Evolutionary conservation across 2,888 invertebrate species (phyloP).

Genomic region (Melanotus villosus): DNA sequence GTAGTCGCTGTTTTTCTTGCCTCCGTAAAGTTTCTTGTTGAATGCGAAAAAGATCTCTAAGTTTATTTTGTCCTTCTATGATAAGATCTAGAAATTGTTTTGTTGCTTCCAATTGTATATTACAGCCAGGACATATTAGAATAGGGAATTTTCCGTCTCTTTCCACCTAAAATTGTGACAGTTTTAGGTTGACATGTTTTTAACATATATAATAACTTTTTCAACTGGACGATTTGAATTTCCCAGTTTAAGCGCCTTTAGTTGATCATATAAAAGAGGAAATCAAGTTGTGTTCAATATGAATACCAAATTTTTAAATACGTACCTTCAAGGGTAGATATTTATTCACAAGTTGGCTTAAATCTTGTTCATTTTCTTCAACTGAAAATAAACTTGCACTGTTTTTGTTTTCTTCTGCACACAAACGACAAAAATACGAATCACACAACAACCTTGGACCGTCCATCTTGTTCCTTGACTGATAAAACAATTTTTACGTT

Average conservation of each 20-base stretch:
- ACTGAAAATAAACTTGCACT: constrained; percentile 76
- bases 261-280: constrained; percentile 53
- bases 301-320: constrained; percentile 49
- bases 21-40: constrained; percentile 67
- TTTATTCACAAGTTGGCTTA: constrained; percentile 78
- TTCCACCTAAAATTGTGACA: constrained; percentile 71
- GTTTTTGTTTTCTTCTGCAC: constrained; percentile 81
- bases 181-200: no score
- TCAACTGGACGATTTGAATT: constrained; percentile 59
- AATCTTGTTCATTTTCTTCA: constrained; percentile 74
- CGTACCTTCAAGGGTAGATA: constrained; percentile 83
- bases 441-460: constrained; percentile 70
- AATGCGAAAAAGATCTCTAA: constrained; percentile 69
- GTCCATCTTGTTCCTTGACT: constrained; percentile 34
- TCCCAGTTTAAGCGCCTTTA: constrained; percentile 52
- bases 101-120: constrained; percentile 81
- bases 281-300: constrained; percentile 61
- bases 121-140: constrained; percentile 83
- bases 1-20: constrained; percentile 63
- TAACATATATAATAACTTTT: no score
- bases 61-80: constrained; percentile 77
- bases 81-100: constrained; percentile 82
- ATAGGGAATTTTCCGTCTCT: constrained; percentile 80
- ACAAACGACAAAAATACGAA: constrained; percentile 82
- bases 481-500: neutral